These are phyloP conservation scores for Podarcis siculus DNA, from an alignment of 2,797 vertebrate species.

Conservation along the genomic window DNA sequence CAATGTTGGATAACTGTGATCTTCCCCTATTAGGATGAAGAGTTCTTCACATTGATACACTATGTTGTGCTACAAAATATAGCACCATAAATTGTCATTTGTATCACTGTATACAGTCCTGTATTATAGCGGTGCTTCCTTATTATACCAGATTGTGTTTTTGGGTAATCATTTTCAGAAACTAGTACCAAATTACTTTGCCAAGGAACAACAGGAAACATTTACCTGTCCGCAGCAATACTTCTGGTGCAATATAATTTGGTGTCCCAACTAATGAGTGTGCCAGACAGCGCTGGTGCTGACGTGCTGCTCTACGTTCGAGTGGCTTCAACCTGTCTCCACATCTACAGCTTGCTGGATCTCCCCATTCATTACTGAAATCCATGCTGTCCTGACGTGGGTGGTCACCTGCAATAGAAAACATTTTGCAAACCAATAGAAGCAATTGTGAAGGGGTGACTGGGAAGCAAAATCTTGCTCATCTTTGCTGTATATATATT, in stretches of 20 bases:
- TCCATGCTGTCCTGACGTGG: conserved; percentile 98
- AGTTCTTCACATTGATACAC: background rate
- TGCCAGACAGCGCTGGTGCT: conserved; percentile 95
- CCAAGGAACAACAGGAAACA: background rate
- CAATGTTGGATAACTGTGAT: background rate
- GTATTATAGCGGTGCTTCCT: background rate
- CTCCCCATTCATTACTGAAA: conserved; percentile 98
- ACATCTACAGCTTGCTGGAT: conserved; percentile 91
- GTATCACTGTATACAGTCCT: background rate
- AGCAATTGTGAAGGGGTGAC: background rate
- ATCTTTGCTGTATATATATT: background rate
- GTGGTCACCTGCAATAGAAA: conserved; percentile 85
- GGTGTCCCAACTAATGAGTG: conserved; percentile 97
- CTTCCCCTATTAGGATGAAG: background rate
- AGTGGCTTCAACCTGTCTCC: conserved; percentile 93
- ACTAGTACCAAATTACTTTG: background rate
- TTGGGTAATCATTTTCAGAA: background rate
- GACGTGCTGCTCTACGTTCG: conserved; percentile 91
- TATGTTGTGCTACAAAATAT: background rate
- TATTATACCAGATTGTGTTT: background rate
- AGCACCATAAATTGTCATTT: too few species aligned
- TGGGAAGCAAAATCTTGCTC: background rate
- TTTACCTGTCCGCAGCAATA: conserved; percentile 91
- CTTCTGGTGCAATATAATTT: conserved; percentile 97
- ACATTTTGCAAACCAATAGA: too few species aligned